phyloP scores from a whole-genome alignment of 2,797 vertebrate genomes.

The Paratrypauchen microcephalus region DNA sequence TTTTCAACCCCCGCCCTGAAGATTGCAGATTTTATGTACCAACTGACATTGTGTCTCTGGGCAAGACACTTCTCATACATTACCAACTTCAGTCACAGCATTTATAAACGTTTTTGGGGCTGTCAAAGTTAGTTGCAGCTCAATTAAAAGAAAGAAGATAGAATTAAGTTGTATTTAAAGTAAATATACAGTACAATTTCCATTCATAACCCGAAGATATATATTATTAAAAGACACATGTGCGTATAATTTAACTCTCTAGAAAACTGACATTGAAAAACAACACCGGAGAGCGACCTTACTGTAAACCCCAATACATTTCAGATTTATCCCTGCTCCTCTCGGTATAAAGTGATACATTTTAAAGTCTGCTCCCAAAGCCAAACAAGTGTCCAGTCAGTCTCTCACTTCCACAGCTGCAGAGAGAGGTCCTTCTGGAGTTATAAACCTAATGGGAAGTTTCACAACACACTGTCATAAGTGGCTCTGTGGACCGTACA shows the following conservation, averaged over 20 bases:
- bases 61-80: too few relatives aligned
- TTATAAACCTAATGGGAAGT: conserved; percentile 38
- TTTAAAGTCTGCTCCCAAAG: conserved; percentile 28
- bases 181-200: background rate
- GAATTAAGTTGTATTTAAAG: background rate
- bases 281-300: conserved; percentile 16
- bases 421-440: conserved; percentile 45
- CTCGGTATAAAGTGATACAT: conserved; percentile 42
- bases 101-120: background rate
- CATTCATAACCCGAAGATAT: background rate
- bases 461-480: conserved; percentile 37
- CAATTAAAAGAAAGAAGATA: background rate
- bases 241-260: background rate
- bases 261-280: conserved; percentile 18
- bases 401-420: conserved; percentile 44
- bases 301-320: conserved; percentile 18
- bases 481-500: conserved; percentile 23
- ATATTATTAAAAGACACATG: background rate
- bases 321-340: conserved; percentile 40
- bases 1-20: too few relatives aligned
- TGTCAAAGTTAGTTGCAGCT: conserved; percentile 18
- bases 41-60: too few relatives aligned
- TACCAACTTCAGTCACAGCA: too few relatives aligned
- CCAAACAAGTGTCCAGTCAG: conserved; percentile 41
- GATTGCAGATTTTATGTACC: too few relatives aligned